Conservation (phyloP, 2,797 vertebrate genomes). For the Varecia variegata region DNA sequence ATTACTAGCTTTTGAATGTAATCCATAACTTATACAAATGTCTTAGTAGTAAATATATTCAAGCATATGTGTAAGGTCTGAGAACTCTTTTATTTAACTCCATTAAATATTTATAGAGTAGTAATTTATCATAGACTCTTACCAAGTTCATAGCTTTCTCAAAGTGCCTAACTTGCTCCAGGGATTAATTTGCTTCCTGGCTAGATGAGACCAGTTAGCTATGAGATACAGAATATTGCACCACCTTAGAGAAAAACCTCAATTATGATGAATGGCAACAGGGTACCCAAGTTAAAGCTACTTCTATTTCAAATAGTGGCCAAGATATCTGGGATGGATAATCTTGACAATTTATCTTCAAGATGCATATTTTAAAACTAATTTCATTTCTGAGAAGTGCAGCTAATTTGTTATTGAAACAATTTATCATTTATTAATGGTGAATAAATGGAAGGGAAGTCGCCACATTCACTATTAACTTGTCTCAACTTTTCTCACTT, state of each 20-base stretch:
- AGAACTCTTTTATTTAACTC: conserved; percentile 29
- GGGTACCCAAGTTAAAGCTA: neutral
- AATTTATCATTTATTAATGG: conserved; percentile 16
- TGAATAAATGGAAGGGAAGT: neutral
- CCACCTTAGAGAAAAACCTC: neutral
- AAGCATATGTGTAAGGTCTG: neutral
- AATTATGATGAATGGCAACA: neutral
- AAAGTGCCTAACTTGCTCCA: neutral
- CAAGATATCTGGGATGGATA: neutral
- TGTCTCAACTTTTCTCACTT: neutral
- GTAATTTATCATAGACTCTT: conserved; percentile 52
- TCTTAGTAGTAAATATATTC: conserved; percentile 26
- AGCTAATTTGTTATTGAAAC: conserved; percentile 42
- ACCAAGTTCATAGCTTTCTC: conserved; percentile 25
- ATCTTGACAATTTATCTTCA: conserved; percentile 12
- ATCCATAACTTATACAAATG: neutral
- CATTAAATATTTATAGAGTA: conserved; percentile 48
- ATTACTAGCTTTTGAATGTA: neutral
- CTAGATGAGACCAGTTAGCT: conserved; percentile 7
- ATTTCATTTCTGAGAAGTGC: conserved; percentile 26
- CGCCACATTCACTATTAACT: neutral
- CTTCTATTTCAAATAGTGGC: neutral
- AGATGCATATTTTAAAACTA: conserved; percentile 10
- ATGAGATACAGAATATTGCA: neutral
- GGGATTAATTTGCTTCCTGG: conserved; percentile 36